Evolutionary conservation across 2,113 vertebrate species (phyloP).

Genomic region (Cnemophilus loriae): DNA sequence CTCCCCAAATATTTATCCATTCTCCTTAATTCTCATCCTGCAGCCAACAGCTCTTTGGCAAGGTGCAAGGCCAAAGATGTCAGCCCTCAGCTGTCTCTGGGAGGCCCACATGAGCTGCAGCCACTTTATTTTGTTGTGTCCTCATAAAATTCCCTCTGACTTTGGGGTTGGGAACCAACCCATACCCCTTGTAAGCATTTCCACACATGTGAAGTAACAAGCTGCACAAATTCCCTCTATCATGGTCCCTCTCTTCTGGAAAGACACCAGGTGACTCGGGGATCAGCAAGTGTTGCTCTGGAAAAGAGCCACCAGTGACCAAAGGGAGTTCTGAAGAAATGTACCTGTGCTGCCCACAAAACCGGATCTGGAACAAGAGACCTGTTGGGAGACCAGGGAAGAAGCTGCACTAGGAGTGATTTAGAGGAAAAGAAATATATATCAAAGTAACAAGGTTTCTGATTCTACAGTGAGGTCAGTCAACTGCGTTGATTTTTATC

Average conservation of each 20-base stretch:
- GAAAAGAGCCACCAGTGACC: background rate
- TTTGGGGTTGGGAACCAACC: background rate
- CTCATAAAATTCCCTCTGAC: background rate
- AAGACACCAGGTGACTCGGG: background rate
- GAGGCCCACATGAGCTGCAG: background rate
- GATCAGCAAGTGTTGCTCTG: background rate
- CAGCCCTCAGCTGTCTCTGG: background rate
- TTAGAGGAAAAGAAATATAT: background rate
- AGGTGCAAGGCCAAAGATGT: background rate
- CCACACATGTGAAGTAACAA: background rate
- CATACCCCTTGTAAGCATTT: background rate
- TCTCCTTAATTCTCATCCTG: background rate
- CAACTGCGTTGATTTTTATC: background rate
- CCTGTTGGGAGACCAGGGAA: background rate
- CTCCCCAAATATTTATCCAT: conserved; percentile 17
- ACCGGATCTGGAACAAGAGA: background rate
- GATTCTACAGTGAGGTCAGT: background rate
- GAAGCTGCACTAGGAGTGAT: background rate
- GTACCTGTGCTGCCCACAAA: background rate
- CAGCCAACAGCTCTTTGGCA: background rate
- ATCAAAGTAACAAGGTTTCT: background rate
- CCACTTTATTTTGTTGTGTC: background rate
- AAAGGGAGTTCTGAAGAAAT: background rate
- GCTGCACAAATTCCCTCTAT: background rate
- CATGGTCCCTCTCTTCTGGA: background rate